Conservation (phyloP, 1,140 invertebrate genomes). For the Bombus picipes region DNA sequence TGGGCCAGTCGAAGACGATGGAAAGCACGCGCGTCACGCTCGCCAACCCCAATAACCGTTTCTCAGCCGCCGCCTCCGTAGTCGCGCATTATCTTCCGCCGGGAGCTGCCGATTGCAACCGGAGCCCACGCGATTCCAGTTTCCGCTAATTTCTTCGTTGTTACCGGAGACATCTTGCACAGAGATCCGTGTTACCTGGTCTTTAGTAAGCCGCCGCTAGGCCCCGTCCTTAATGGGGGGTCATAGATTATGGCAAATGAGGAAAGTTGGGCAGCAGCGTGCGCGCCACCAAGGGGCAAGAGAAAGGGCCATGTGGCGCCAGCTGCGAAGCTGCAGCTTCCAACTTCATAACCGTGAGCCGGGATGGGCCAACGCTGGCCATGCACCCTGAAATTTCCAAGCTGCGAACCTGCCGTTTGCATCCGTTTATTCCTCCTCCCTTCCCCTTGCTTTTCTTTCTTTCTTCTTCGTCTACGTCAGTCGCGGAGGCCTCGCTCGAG, state of each 20-base stretch:
- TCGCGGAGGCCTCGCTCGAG: slow-evolving; percentile 1
- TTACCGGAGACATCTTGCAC: slow-evolving; percentile 72
- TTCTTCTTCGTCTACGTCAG: not conserved
- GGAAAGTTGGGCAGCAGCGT: slow-evolving; percentile 71
- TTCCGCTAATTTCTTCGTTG: slow-evolving; percentile 73
- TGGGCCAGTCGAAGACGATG: not conserved
- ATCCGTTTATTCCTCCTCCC: slow-evolving; percentile 23
- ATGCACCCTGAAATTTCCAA: slow-evolving; percentile 61
- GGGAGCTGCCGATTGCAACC: slow-evolving; percentile 41
- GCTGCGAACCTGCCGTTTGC: slow-evolving; percentile 38
- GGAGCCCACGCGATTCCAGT: slow-evolving; percentile 45
- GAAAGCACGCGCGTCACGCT: not conserved
- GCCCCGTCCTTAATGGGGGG: slow-evolving; percentile 74
- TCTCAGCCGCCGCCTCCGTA: not conserved
- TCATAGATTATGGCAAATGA: slow-evolving; percentile 80
- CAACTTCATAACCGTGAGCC: slow-evolving; percentile 74
- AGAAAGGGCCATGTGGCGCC: slow-evolving; percentile 73
- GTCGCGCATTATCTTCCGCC: not conserved
- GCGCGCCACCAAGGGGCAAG: slow-evolving; percentile 20
- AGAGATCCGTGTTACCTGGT: slow-evolving; percentile 70
- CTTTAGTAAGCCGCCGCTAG: slow-evolving; percentile 63
- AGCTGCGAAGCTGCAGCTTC: slow-evolving; percentile 68
- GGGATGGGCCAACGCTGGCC: slow-evolving; percentile 56
- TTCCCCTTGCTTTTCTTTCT: no score
- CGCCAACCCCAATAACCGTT: not conserved